These are phyloP conservation scores for Scaptomyza flava DNA, from an alignment of 2,888 invertebrate species.

Conservation along the genomic window DNA sequence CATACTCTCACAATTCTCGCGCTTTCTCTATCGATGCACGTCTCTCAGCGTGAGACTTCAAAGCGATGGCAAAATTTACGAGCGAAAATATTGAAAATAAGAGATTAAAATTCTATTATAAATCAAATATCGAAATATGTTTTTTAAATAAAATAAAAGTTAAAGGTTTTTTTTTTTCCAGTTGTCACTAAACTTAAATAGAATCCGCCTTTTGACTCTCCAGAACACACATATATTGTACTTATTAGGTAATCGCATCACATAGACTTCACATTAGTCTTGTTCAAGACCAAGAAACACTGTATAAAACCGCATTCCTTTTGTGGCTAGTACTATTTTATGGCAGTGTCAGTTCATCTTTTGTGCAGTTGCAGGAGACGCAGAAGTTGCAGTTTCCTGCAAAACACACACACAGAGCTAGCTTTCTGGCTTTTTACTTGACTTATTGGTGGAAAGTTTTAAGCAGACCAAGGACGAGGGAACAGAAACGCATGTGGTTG, in stretches of 20 bases:
- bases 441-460: conserved; percentile 61
- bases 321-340: conserved; percentile 53
- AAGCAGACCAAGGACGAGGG: conserved; percentile 8
- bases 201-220: background rate
- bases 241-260: conserved; percentile 18
- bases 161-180: too few relatives aligned
- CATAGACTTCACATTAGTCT: conserved; percentile 32
- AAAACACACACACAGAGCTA: too few relatives aligned
- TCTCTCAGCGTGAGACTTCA: conserved; percentile 15
- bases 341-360: conserved; percentile 58
- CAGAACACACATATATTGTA: background rate
- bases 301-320: conserved; percentile 4
- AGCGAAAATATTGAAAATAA: background rate
- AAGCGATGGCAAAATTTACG: background rate
- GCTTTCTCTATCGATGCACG: conserved; percentile 22
- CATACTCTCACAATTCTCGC: conserved; percentile 6
- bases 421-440: conserved; percentile 28
- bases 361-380: conserved; percentile 17
- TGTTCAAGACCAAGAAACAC: conserved; percentile 12
- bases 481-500: conserved; percentile 33
- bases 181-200: background rate
- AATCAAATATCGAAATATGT: background rate
- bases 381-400: background rate
- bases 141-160: too few relatives aligned
- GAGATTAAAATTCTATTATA: background rate